phyloP scores from a whole-genome alignment of 2,797 vertebrate species.

The Paedocypris micromegethes region DNA sequence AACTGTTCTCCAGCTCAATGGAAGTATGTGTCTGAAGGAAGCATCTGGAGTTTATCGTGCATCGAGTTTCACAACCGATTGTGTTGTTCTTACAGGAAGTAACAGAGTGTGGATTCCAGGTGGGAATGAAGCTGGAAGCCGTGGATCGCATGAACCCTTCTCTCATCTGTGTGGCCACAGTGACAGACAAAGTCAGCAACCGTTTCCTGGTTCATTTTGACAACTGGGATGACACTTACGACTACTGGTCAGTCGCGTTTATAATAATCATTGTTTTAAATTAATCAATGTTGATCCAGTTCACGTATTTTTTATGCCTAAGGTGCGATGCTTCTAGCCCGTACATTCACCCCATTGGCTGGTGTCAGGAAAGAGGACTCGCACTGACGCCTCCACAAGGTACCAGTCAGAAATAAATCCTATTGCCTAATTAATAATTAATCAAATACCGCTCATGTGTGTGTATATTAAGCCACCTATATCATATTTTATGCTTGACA shows the following conservation, averaged over 20 bases:
- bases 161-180: conserved; percentile 93
- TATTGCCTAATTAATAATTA: too few relatives aligned
- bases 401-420: conserved; percentile 45
- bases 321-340: conserved; percentile 97
- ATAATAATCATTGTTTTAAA: background rate
- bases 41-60: background rate
- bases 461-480: background rate
- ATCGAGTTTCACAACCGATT: background rate
- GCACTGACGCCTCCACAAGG: conserved; percentile 95
- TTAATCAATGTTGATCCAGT: background rate
- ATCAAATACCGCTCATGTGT: background rate
- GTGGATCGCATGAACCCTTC: conserved; percentile 98
- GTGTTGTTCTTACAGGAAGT: conserved; percentile 64
- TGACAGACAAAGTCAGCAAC: conserved; percentile 87
- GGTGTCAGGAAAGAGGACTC: conserved; percentile 91
- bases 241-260: conserved; percentile 83
- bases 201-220: conserved; percentile 98
- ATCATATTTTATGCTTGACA: conserved; percentile 44
- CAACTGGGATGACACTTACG: conserved; percentile 98
- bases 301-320: background rate
- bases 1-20: conserved; percentile 82
- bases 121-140: conserved; percentile 95
- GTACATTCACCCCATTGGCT: conserved; percentile 95
- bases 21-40: conserved; percentile 69
- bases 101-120: conserved; percentile 78